phyloP scores from a whole-genome alignment of 2,888 invertebrate genomes.

The Pelosia muscerda region DNA sequence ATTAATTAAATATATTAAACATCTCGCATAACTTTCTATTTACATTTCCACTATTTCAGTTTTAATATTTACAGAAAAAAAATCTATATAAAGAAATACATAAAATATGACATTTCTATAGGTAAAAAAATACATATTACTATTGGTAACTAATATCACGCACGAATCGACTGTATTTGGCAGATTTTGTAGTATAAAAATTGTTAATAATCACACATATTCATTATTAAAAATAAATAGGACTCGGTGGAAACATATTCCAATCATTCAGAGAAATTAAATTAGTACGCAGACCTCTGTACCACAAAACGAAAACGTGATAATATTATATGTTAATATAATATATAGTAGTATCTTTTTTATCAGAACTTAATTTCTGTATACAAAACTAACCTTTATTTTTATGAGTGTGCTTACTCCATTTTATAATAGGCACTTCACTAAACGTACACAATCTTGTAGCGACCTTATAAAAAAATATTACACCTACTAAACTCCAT shows the following conservation, averaged over 20 bases:
- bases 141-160: constrained; percentile 86
- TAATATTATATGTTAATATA: not conserved
- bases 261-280: constrained; percentile 59
- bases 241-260: constrained; percentile 69
- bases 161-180: constrained; percentile 69
- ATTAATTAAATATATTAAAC: constrained; percentile 66
- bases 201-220: constrained; percentile 48
- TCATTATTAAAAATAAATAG: constrained; percentile 69
- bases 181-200: constrained; percentile 48
- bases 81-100: constrained; percentile 60
- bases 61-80: constrained; percentile 76
- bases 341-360: not conserved
- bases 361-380: not conserved
- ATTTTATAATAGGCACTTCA: no score
- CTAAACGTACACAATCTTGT: no score
- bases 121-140: constrained; percentile 59
- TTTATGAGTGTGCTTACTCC: no score
- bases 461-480: no score
- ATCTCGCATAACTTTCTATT: constrained; percentile 76
- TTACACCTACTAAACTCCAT: no score
- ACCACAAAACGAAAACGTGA: constrained; percentile 74
- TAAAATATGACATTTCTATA: constrained; percentile 54
- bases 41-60: constrained; percentile 72
- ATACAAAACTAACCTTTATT: not conserved
- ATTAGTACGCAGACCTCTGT: constrained; percentile 48